Conservation (phyloP, 2,113 vertebrate genomes). For the Corythaixoides concolor region DNA sequence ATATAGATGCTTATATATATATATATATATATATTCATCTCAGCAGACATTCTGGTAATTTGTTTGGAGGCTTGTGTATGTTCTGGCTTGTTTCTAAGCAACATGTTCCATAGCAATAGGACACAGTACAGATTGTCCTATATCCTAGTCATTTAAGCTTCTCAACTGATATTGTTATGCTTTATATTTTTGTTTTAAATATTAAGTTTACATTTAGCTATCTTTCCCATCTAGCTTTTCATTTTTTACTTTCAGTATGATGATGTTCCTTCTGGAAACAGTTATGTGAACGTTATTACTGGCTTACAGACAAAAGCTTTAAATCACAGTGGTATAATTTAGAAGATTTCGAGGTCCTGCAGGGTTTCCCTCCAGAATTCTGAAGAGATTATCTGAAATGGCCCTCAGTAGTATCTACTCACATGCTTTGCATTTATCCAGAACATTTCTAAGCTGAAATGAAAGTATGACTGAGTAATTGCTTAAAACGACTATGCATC, state of each 20-base stretch:
- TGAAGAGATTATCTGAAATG: not conserved
- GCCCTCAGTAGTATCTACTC: not conserved
- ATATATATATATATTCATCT: not conserved
- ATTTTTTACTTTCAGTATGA: not conserved
- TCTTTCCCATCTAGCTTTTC: not conserved
- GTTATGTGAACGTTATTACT: not conserved
- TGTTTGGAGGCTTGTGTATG: not conserved
- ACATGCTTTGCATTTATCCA: not conserved
- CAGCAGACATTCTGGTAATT: not conserved
- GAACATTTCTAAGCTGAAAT: not conserved
- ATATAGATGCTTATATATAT: not conserved
- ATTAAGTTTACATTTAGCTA: not conserved
- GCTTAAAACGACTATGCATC: not conserved
- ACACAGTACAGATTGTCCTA: not conserved
- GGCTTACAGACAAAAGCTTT: not conserved
- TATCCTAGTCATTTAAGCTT: not conserved
- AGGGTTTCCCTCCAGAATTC: not conserved
- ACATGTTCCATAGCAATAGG: constrained; percentile 1
- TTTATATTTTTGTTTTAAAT: not conserved
- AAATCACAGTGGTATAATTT: not conserved
- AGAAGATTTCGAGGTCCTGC: not conserved
- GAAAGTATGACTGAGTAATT: not conserved
- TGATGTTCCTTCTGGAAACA: not conserved
- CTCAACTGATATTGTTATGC: not conserved
- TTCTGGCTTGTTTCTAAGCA: constrained; percentile 56